phyloP scores from a whole-genome alignment of 2,797 vertebrate genomes.

The Artibeus jamaicensis region DNA sequence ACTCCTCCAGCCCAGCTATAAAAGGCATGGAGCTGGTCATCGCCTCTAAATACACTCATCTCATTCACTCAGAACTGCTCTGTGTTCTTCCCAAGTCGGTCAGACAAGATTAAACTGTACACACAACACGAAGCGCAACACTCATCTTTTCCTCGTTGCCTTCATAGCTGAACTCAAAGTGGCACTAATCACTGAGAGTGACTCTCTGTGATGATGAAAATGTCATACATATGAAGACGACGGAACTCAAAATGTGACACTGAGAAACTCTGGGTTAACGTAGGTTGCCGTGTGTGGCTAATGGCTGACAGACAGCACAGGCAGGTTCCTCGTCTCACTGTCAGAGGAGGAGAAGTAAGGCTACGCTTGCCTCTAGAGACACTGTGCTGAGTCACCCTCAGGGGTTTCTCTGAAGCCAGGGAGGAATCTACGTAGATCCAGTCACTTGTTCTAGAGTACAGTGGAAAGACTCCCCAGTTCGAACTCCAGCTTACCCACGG shows the following conservation, averaged over 20 bases:
- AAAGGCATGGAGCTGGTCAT: neutral
- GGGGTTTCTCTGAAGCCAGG: neutral
- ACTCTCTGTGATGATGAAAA: neutral
- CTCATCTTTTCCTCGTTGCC: neutral
- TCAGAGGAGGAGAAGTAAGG: neutral
- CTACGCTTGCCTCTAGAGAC: neutral
- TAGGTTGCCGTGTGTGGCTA: neutral
- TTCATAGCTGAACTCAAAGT: conserved; percentile 6
- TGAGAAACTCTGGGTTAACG: neutral
- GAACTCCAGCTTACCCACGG: neutral
- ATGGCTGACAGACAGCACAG: neutral
- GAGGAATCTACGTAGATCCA: neutral
- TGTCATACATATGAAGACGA: neutral
- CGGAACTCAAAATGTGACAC: neutral
- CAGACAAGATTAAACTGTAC: neutral
- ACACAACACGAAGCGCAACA: neutral
- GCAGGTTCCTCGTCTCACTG: neutral
- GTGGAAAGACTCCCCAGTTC: neutral
- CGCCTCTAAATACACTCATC: neutral
- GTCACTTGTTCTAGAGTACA: neutral
- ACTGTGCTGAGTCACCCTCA: neutral
- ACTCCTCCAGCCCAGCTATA: neutral
- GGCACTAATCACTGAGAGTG: neutral
- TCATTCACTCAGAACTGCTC: neutral
- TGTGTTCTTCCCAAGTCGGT: neutral